A percentile compares a stretch with the other conserved stretches of the same genome.
These are phyloP conservation scores for Tinea pellionella DNA, from an alignment of 2,888 invertebrate species.

Conservation along the genomic window DNA sequence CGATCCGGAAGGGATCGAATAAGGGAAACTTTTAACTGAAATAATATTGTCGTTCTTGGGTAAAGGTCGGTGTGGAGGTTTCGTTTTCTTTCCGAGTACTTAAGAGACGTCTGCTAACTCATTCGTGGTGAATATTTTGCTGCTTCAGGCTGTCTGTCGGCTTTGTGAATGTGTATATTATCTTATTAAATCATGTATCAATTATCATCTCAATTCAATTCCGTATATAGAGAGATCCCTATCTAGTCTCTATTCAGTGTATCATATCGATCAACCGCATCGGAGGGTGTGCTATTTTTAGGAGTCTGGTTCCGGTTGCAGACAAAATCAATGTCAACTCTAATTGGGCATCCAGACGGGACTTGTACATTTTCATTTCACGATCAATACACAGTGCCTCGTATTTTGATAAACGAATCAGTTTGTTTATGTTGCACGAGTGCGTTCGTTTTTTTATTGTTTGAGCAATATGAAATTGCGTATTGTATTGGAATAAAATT, in stretches of 20 bases:
- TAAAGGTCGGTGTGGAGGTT: conserved; percentile 11
- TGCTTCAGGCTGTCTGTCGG: no score
- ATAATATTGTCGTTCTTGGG: conserved; percentile 41
- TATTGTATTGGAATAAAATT: no score
- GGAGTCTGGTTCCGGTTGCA: conserved; percentile 20
- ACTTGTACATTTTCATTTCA: conserved; percentile 39
- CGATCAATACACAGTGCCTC: conserved; percentile 23
- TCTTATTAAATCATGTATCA: no score
- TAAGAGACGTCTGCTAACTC: background rate
- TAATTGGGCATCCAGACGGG: conserved; percentile 44
- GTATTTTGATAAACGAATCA: conserved; percentile 4
- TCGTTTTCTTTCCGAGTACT: background rate
- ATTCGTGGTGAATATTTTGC: background rate
- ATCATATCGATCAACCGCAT: background rate
- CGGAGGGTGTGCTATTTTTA: conserved; percentile 1
- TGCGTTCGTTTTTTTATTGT: background rate
- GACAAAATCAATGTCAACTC: conserved; percentile 53
- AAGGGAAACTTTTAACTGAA: conserved; percentile 52
- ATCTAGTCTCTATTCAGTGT: background rate
- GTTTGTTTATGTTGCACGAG: background rate
- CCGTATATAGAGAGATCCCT: background rate
- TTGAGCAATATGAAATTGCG: no score
- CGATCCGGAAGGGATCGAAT: conserved; percentile 40
- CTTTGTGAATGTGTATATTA: no score
- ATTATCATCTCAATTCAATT: no score